Conservation (phyloP, 1,140 invertebrate species). For the Acromyrmex charruanus region DNA sequence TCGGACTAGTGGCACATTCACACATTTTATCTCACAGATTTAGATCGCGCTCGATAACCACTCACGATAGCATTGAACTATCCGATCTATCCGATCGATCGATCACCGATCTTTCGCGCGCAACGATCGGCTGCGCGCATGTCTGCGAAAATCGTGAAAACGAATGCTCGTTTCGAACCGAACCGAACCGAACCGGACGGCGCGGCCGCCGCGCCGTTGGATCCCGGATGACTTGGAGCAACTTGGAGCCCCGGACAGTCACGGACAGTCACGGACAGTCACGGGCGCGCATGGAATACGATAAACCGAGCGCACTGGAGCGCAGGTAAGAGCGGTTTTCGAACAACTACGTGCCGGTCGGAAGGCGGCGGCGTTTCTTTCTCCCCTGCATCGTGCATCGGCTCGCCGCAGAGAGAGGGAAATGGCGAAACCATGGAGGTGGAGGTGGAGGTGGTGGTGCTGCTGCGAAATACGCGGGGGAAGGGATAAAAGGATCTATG, state of each 20-base stretch:
- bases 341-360: slow-evolving; percentile 82
- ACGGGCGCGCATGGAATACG: slow-evolving; percentile 52
- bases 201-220: slow-evolving; percentile 86
- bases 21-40: not conserved
- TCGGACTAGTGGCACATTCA: not conserved
- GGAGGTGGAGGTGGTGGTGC: slow-evolving; percentile 57
- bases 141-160: not conserved
- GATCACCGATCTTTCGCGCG: slow-evolving; percentile 15
- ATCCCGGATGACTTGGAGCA: no score
- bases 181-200: no score
- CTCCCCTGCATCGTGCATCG: slow-evolving; percentile 82
- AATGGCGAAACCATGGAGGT: slow-evolving; percentile 75
- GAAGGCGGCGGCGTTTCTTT: slow-evolving; percentile 78
- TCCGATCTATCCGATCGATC: not conserved
- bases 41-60: not conserved
- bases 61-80: not conserved
- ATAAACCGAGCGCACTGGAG: slow-evolving; percentile 67
- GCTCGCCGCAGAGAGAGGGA: slow-evolving; percentile 75
- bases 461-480: slow-evolving; percentile 62
- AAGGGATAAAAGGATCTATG: slow-evolving; percentile 41
- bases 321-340: slow-evolving; percentile 82
- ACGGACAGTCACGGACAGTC: no score
- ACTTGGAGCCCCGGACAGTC: no score
- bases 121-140: not conserved
- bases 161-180: slow-evolving; percentile 79